Evolutionary conservation across 2,113 vertebrate genomes (phyloP), one percentile per base, ranked within the genome.

Genomic region (Amphiprion percula): DNA sequence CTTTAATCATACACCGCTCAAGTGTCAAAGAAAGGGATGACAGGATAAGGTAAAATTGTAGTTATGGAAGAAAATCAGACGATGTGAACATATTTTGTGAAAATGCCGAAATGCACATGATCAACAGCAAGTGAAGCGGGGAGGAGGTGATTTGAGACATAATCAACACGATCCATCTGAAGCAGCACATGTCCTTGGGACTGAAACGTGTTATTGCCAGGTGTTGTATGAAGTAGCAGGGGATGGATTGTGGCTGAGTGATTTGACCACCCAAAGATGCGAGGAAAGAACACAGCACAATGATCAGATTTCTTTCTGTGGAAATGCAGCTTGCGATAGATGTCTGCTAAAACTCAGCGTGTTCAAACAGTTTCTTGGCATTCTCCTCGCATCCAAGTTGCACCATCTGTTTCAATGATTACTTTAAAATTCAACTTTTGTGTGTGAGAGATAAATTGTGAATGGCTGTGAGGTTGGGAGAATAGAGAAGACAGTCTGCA

Each of bases 401-500:
- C 26, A 61, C 72, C 75, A 89, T 84, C 82, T 89, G 82, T 79
- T 82, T 84, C 58, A 69, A 46, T 68, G 54, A 80, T 63, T 63
- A 46, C 74, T 84, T 87, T 68, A 30, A 80, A 61, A 80, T 75
- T 58, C 68, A 72, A 60, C 56, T 75, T 77, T 37, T 37, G 33
- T 37, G 41, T 69, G 47, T 49, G 62, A 54, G 77, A 46, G 52
- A 70, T 60, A 53, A 67, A 82, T 74, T 63, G 54, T 74, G 47
- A 28, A 28, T 30, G 24, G 14, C 4, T n/a, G 67, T 52, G 58
- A 15, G 47, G 59, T n/a, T 64, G 24, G 28, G 58, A 56, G 12
- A 77, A 62, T 7, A 55, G 4, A 54, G 19, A 47, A 21, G 58
- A 54, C 44, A 26, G 30, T 30, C 30, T 64, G 56, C 68, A 59